A percentile compares a stretch with the other conserved stretches of the same genome.
phyloP scores from a whole-genome alignment of 2,797 vertebrate species.

The Rhinella marina region DNA sequence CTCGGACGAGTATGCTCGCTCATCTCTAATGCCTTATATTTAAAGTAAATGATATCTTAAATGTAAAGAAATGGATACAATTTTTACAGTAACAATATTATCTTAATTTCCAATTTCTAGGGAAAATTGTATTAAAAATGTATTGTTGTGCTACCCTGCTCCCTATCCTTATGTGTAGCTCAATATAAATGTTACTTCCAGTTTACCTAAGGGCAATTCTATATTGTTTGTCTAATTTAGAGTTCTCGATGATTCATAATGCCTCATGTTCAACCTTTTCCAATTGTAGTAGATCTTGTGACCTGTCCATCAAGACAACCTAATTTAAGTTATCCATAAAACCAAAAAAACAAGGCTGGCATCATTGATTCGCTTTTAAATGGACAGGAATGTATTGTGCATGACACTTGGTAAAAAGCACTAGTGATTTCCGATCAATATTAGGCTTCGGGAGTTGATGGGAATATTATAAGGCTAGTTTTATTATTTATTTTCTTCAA shows the following conservation, averaged over 20 bases:
- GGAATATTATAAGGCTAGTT: conserved; percentile 33
- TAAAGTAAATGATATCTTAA: no score
- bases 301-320: conserved; percentile 33
- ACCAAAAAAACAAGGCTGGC: not conserved
- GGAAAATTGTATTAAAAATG: not conserved
- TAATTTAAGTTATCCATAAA: conserved; percentile 36
- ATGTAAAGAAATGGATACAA: no score
- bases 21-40: no score
- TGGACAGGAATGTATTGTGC: not conserved
- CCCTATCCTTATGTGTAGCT: not conserved
- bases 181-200: conserved; percentile 1
- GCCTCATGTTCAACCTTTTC: not conserved
- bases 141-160: not conserved
- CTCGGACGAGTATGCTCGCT: no score
- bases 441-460: not conserved
- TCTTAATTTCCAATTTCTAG: not conserved
- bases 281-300: conserved; percentile 31
- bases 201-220: not conserved
- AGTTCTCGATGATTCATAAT: conserved; percentile 19
- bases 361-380: conserved; percentile 17
- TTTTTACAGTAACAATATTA: not conserved
- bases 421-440: conserved; percentile 31
- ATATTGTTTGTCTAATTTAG: conserved; percentile 6
- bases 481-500: conserved; percentile 54
- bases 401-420: not conserved